phyloP scores from a whole-genome alignment of 2,797 vertebrate genomes.

The Cuculus canorus region DNA sequence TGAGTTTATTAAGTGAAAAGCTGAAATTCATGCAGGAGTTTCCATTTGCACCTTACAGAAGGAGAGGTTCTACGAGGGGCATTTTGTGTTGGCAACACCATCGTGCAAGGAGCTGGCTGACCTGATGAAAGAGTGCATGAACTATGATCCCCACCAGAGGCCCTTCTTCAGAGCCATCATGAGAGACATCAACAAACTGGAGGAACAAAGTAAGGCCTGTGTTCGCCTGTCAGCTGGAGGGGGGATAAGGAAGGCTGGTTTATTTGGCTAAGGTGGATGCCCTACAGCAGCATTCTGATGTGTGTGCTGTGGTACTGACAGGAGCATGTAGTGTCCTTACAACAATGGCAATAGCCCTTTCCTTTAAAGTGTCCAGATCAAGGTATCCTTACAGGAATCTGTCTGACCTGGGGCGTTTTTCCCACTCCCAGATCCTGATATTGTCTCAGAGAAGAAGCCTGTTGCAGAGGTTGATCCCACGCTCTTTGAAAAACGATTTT shows the following conservation, averaged over 20 bases:
- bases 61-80: slow-evolving; percentile 91
- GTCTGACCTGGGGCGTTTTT: neutral
- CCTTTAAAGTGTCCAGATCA: neutral
- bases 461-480: slow-evolving; percentile 89
- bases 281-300: neutral
- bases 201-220: slow-evolving; percentile 84
- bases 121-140: slow-evolving; percentile 98
- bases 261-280: neutral
- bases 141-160: slow-evolving; percentile 93
- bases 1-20: neutral
- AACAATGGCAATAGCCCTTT: no score
- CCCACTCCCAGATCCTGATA: slow-evolving; percentile 81
- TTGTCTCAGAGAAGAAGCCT: slow-evolving; percentile 83
- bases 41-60: slow-evolving; percentile 81
- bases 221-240: neutral
- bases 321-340: neutral
- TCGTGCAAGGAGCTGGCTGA: slow-evolving; percentile 92
- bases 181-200: slow-evolving; percentile 92
- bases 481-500: slow-evolving; percentile 93
- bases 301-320: accelerated
- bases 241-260: no score
- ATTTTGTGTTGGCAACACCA: slow-evolving; percentile 87
- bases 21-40: neutral
- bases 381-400: neutral
- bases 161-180: slow-evolving; percentile 97